Evolutionary conservation across 2,888 invertebrate genomes (phyloP), one percentile per base, ranked within the genome.

Genomic region (Odontocolon sp.): DNA sequence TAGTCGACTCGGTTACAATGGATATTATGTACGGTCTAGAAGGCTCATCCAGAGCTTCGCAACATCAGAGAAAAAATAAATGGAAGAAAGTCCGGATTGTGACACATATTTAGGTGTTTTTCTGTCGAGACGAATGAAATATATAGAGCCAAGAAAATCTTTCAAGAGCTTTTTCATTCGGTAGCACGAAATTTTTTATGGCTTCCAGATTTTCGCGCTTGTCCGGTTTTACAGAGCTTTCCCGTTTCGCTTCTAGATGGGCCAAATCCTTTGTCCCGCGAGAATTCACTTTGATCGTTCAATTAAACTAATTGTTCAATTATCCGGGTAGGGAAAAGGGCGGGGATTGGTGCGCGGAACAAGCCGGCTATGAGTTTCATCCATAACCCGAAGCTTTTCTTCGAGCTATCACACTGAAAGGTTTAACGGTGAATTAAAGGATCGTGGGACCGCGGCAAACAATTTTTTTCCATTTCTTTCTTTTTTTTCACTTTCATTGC

Each of bases 271-370:
- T 66, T 75, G 54, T 50, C 23, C 52, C 50, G 14, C 21, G 45
- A 18, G 42, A 23, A 33, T 9, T 11, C 64, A 28, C 70, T 70
- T 71, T 67, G 50, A 78, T 71, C 33, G 76, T 83, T 82, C 78
- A 80, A 83, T 84, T 82, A 83, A 80, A 70, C 79, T 81, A 80
- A 84, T 84, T 80, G 80, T 75, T 69, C 72, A 69, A 77, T 74
- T 76, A 78, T 67, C 61, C 57, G 38, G 18, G 42, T 52, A 64
- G 16, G 33, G 45, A 26, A 11, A 63, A 47, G 52, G 18, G 40
- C 9, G 8, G 11, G 11, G 28, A 4, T 54, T 54, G 14, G 33
- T 2, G 9, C 31, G 16, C 54, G 31, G 31, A n/a, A n/a, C n/a
- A n/a, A n/a, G n/a, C n/a, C 18, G 26, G 38, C 21, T 40, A 36